Conservation (phyloP, 2,888 invertebrate species). For the Dasysyrphus albostriatus region DNA sequence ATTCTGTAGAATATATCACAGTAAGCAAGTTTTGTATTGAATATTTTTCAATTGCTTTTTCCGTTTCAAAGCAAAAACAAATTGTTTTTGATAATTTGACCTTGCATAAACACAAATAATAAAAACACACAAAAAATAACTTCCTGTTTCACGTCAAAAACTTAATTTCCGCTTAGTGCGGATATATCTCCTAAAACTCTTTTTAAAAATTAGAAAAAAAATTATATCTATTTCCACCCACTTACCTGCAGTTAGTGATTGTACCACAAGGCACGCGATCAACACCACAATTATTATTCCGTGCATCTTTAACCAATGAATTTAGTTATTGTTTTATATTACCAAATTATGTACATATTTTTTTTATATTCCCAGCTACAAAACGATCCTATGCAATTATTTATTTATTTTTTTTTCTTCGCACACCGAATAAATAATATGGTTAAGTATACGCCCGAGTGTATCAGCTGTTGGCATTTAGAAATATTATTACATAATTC, state of each 20-base stretch:
- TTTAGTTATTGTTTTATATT: conserved; percentile 18
- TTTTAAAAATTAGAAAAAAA: background rate
- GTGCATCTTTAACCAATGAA: conserved; percentile 59
- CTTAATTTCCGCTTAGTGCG: background rate
- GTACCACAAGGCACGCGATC: conserved; percentile 65
- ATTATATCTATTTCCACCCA: conserved; percentile 17
- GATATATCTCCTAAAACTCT: background rate
- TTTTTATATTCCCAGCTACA: conserved; percentile 11
- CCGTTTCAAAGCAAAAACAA: too few relatives aligned
- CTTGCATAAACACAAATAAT: too few relatives aligned
- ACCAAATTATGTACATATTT: conserved; percentile 44
- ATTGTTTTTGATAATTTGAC: too few relatives aligned
- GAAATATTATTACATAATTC: conserved; percentile 52
- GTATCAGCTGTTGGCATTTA: conserved; percentile 44
- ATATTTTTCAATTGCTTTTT: too few relatives aligned
- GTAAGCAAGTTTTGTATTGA: too few relatives aligned
- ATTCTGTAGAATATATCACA: too few relatives aligned
- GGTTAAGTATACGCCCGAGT: conserved; percentile 65
- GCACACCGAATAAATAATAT: conserved; percentile 13
- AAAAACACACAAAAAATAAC: too few relatives aligned
- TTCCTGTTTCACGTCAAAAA: background rate
- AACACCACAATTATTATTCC: conserved; percentile 54
- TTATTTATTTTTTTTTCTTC: conserved; percentile 5
- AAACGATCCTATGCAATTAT: conserved; percentile 29
- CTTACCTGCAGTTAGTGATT: conserved; percentile 69